Evolutionary conservation across 2,797 vertebrate species (phyloP), one percentile per base, ranked within the genome.

Genomic region (Macropodus opercularis): DNA sequence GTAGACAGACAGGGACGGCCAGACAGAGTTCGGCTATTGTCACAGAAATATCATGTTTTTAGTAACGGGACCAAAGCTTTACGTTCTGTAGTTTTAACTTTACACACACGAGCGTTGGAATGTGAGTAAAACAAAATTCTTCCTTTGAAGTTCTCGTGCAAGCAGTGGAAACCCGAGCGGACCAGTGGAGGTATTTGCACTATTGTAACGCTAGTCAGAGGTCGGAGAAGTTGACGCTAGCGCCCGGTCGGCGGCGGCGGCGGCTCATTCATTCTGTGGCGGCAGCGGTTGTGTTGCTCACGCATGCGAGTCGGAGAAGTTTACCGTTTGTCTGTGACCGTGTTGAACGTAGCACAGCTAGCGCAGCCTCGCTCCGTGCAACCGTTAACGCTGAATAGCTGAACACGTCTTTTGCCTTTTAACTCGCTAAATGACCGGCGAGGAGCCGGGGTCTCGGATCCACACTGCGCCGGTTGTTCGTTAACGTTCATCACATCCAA

Each of bases 51-150:
- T 10, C 9, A 72, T 72, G 58, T 58, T 68, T 59, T 62, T 23
- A 24, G 21, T 26, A 8, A 34, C 31, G 55, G 32, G 49, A 14
- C 32, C n/a, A 31, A 23, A 2, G n/a, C 10, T 26, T 3, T 26
- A 4, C 11, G 9, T 29, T 17, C 15, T 24, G 18, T 19, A 53
- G 69, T 72, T 67, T 55, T 67, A 67, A 69, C 18, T n/a, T 40
- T 8, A 21, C 31, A 22, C 3, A 27, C 13, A 0, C 22, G 21
- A 34, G 36, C 18, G 2, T 53, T 27, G 4, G 14, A 44, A 26
- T 27, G 79, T 79, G 52, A 84, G 81, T 81, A 67, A 39, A 49
- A 42, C 4, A 14, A 10, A 0, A 10, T 10, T 15, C 14, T 27
- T 55, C 2, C 42, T 38, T 35, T 8, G 15, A 58, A 3, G 29